These are phyloP conservation scores for Panorpa germanica DNA, from an alignment of 2,888 invertebrate genomes.

Conservation along the genomic window DNA sequence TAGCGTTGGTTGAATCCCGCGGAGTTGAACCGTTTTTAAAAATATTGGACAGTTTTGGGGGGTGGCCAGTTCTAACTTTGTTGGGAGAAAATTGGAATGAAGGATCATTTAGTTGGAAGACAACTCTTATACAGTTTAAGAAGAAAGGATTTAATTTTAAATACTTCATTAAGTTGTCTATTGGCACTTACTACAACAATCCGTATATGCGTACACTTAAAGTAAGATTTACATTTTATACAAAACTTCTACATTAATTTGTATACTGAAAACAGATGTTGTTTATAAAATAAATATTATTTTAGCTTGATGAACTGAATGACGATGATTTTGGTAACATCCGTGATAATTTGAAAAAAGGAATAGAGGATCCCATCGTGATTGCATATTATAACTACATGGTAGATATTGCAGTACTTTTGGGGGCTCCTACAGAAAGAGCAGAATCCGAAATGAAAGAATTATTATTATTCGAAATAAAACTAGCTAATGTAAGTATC, in stretches of 20 bases:
- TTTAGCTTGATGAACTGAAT: too few relatives aligned
- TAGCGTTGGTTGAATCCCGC: slow-evolving; percentile 54
- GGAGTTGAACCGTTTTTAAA: slow-evolving; percentile 47
- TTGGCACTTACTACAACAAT: too few relatives aligned
- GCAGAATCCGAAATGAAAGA: slow-evolving; percentile 50
- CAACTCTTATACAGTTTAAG: too few relatives aligned
- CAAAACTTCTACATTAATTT: too few relatives aligned
- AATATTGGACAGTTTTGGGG: slow-evolving; percentile 52
- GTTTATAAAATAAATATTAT: too few relatives aligned
- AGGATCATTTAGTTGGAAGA: too few relatives aligned
- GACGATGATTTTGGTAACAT: too few relatives aligned
- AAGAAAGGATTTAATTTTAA: too few relatives aligned
- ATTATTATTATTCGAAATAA: slow-evolving; percentile 63
- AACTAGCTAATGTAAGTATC: slow-evolving; percentile 61
- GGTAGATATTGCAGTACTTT: slow-evolving; percentile 58
- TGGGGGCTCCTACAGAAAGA: slow-evolving; percentile 47
- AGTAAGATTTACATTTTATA: too few relatives aligned
- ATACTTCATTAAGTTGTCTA: too few relatives aligned
- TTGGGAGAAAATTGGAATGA: slow-evolving; percentile 49
- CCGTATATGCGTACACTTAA: too few relatives aligned
- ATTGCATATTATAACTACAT: slow-evolving; percentile 59
- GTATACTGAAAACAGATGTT: too few relatives aligned
- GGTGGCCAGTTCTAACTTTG: slow-evolving; percentile 72
- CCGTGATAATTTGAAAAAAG: slow-evolving; percentile 64
- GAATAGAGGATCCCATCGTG: slow-evolving; percentile 53